A percentile compares a stretch with the other conserved stretches of the same genome.
Conservation (phyloP, 2,888 invertebrate species). For the Tipula helvola region DNA sequence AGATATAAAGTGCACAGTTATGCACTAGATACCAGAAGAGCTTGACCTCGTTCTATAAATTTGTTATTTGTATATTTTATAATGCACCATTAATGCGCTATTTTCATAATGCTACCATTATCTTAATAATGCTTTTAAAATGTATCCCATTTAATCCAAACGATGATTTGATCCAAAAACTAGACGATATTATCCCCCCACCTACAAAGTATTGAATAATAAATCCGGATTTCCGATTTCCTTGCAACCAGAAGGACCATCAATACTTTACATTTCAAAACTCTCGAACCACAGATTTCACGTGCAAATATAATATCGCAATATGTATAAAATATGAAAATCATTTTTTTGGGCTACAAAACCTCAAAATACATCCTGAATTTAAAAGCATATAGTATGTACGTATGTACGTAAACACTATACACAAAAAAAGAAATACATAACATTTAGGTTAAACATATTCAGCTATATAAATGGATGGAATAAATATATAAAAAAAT, state of each 20-base stretch:
- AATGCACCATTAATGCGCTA: too few species aligned
- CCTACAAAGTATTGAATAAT: background rate
- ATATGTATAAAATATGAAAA: background rate
- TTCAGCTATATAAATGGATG: background rate
- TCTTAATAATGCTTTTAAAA: background rate
- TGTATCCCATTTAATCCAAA: background rate
- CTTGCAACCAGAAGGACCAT: background rate
- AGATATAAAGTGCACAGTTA: too few species aligned
- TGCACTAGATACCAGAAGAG: too few species aligned
- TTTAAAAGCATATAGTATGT: background rate
- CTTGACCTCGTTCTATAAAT: too few species aligned
- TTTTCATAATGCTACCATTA: background rate
- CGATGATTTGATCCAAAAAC: background rate
- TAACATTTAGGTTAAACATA: background rate
- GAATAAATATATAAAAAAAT: background rate
- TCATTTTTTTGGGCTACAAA: background rate
- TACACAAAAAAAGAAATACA: background rate
- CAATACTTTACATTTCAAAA: background rate
- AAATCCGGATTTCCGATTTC: background rate
- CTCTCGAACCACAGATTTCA: background rate
- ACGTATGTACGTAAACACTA: background rate
- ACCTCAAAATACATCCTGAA: background rate
- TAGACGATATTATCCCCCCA: background rate
- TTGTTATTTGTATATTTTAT: too few species aligned
- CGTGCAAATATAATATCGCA: background rate